A percentile compares a stretch with the other conserved stretches of the same genome.
Conservation (phyloP, 2,888 invertebrate genomes). For the Thymelicus lineola region DNA sequence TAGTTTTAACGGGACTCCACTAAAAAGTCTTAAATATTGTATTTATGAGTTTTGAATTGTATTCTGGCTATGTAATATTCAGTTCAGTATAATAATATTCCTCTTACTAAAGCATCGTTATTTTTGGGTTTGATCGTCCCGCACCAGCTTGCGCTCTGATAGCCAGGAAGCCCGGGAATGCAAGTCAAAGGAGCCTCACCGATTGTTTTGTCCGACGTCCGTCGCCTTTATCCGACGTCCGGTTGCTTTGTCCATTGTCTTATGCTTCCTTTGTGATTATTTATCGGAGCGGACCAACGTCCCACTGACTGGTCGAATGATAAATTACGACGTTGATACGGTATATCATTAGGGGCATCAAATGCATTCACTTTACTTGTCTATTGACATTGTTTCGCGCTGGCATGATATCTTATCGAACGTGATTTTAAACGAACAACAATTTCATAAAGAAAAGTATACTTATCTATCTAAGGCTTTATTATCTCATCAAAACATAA, state of each 20-base stretch:
- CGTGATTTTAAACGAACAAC: background rate
- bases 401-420: background rate
- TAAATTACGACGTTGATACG: conserved; percentile 18
- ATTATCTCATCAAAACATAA: no score
- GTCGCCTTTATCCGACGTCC: conserved; percentile 51
- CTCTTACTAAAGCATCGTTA: background rate
- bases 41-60: no score
- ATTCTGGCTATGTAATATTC: no score
- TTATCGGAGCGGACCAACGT: conserved; percentile 48
- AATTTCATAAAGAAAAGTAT: no score
- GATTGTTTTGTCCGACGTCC: conserved; percentile 50
- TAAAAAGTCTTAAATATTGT: no score
- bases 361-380: conserved; percentile 5
- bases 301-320: conserved; percentile 19
- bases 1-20: no score
- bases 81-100: background rate
- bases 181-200: conserved; percentile 14
- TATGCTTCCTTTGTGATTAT: conserved; percentile 64
- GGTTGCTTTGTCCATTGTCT: conserved; percentile 55
- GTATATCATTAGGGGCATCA: background rate
- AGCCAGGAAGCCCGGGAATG: conserved; percentile 1
- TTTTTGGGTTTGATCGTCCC: background rate
- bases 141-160: conserved; percentile 1
- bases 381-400: background rate
- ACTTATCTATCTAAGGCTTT: no score